phyloP scores from a whole-genome alignment of 2,113 vertebrate genomes.

The Ceyx melanurus region DNA sequence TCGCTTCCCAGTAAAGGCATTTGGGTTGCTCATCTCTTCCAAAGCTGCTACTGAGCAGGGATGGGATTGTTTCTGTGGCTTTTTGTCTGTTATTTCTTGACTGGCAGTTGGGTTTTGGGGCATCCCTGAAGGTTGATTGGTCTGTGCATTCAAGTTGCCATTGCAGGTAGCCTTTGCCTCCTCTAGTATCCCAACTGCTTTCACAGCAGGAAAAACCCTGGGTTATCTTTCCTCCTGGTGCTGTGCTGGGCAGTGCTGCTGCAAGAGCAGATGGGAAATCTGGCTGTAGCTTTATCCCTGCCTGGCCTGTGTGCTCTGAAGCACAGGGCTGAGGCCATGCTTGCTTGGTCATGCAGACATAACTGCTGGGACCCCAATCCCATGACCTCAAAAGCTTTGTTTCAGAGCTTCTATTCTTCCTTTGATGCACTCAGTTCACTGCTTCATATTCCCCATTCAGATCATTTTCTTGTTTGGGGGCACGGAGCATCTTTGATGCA shows the following conservation, averaged over 20 bases:
- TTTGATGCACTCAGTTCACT: conserved; percentile 45
- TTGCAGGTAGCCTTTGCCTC: background rate
- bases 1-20: background rate
- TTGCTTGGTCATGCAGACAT: conserved; percentile 64
- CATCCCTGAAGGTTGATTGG: background rate
- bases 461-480: conserved; percentile 11
- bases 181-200: background rate
- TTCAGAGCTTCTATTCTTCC: conserved; percentile 54
- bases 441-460: background rate
- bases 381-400: conserved; percentile 66
- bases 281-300: background rate
- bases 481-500: background rate
- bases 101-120: background rate
- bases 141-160: background rate
- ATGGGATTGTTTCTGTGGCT: background rate
- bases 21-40: background rate
- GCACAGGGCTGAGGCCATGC: background rate
- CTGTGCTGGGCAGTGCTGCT: background rate
- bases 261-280: background rate
- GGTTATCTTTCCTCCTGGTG: background rate
- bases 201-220: background rate
- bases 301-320: background rate
- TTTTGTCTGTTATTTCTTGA: background rate
- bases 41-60: background rate
- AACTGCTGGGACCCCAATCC: conserved; percentile 53